Conservation (phyloP, 2,113 vertebrate genomes). For the Macrotus californicus region DNA sequence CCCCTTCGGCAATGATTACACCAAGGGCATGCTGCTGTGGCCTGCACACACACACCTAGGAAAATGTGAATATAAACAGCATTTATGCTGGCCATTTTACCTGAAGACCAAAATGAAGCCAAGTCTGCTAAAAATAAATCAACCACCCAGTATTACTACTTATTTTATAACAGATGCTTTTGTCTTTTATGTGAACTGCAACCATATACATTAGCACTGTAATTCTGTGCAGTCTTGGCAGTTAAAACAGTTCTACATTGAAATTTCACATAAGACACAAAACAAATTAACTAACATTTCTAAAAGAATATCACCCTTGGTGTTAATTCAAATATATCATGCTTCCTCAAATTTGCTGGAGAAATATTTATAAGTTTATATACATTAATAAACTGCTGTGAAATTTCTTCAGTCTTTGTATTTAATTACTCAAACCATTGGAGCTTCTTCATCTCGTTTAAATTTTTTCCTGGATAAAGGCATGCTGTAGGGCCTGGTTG, state of each 20-base stretch:
- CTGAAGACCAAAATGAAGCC: constrained; percentile 86
- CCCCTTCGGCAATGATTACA: constrained; percentile 92
- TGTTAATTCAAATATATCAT: constrained; percentile 87
- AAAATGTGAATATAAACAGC: constrained; percentile 94
- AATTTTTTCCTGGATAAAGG: constrained; percentile 99
- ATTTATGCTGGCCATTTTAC: constrained; percentile 90
- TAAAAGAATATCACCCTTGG: constrained; percentile 86
- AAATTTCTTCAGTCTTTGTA: constrained; percentile 88
- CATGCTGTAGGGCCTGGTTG: constrained; percentile 99
- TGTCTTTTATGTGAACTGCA: constrained; percentile 81
- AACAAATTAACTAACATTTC: constrained; percentile 86
- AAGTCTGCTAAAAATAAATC: constrained; percentile 86
- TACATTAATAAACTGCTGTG: constrained; percentile 88
- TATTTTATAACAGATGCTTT: constrained; percentile 78
- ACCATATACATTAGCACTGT: constrained; percentile 82
- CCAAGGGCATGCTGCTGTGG: constrained; percentile 91
- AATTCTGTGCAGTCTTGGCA: constrained; percentile 87
- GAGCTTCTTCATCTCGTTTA: constrained; percentile 84
- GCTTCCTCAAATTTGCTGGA: constrained; percentile 87
- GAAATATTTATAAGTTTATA: constrained; percentile 90
- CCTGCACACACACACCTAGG: constrained; percentile 94
- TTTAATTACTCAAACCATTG: constrained; percentile 87
- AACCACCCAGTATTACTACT: constrained; percentile 84
- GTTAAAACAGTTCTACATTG: constrained; percentile 87
- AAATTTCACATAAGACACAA: constrained; percentile 85